Conservation (phyloP, 2,797 vertebrate species). For the Notoglanidium macrostoma region DNA sequence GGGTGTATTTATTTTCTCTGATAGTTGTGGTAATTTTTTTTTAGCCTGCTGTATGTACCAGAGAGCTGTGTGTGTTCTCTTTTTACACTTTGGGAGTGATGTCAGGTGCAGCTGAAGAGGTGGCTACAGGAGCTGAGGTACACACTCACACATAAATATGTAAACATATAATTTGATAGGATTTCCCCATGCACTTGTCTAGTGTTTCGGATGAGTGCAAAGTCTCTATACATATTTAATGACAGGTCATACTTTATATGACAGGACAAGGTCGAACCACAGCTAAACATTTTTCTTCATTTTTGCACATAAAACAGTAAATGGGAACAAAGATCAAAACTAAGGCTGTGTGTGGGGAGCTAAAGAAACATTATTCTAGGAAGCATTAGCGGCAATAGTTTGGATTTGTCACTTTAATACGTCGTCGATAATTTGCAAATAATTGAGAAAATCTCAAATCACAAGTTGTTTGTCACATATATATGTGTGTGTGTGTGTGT, state of each 20-base stretch:
- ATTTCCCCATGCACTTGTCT: background rate
- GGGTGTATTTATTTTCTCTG: too few relatives aligned
- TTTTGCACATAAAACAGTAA: background rate
- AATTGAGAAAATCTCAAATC: too few relatives aligned
- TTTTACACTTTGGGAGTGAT: slow-evolving; percentile 99
- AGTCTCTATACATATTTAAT: background rate
- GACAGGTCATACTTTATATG: background rate
- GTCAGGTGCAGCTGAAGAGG: slow-evolving; percentile 96
- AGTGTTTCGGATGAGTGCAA: background rate
- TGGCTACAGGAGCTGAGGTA: slow-evolving; percentile 97
- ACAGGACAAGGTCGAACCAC: background rate
- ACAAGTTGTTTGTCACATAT: too few relatives aligned
- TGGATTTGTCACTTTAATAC: background rate
- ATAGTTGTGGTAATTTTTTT: slow-evolving; percentile 3
- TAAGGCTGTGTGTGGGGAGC: background rate
- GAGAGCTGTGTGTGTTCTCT: slow-evolving; percentile 97
- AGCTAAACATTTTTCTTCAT: background rate
- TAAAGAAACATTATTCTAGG: too few relatives aligned
- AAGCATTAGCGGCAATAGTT: too few relatives aligned
- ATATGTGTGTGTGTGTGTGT: too few relatives aligned
- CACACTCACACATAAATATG: background rate
- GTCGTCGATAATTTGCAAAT: background rate
- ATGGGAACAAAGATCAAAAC: background rate
- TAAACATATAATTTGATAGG: background rate
- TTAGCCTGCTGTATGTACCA: slow-evolving; percentile 95